Evolutionary conservation across 2,113 vertebrate species (phyloP), one percentile per base, ranked within the genome.

Genomic region (Madoqua kirkii): DNA sequence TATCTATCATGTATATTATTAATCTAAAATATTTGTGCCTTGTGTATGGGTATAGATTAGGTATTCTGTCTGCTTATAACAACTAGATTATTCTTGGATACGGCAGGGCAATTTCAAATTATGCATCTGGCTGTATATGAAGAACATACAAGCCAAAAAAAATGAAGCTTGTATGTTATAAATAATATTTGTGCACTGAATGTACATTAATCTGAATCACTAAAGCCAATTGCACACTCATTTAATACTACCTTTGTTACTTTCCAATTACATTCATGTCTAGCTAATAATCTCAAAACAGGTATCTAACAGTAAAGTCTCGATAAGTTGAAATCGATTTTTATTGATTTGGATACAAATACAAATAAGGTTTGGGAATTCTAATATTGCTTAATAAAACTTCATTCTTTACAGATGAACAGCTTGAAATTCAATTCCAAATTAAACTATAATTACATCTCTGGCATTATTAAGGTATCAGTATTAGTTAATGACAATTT

Each of bases 341-440:
- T 96, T 83, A 96, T 95, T 94, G 60, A 97, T 85, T 93, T 96
- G 54, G 93, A 96, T 98, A 89, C 57, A 97, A 87, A 96, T 97
- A 96, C 64, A 97, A 93, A 91, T 96, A 84, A 48, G 54, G 94
- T 94, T 94, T 92, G 76, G 57, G 48, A 43, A 6, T 94, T 95
- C 45, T 88, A 33, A 91, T 93, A 92, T 83, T 97, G 79, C 92
- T 90, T 98, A 36, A 57, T 98, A 96, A 97, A 95, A 96, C 74
- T n/a, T 97, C 29, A 21, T 96, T 97, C 45, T 95, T 98, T 98
- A 95, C 21, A 98, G 67, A 97, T 97, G 12, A 82, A 96, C 92
- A 96, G 98, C 98, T 96, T 96, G 90, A 98, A 98, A 92, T 93
- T 90, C 27, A 97, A 89, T 97, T 98, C 12, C 59, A 94, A 97